Base-by-base conservation (phyloP, 2,113 vertebrate genomes). In the Chlorocebus sabaeus region DNA sequence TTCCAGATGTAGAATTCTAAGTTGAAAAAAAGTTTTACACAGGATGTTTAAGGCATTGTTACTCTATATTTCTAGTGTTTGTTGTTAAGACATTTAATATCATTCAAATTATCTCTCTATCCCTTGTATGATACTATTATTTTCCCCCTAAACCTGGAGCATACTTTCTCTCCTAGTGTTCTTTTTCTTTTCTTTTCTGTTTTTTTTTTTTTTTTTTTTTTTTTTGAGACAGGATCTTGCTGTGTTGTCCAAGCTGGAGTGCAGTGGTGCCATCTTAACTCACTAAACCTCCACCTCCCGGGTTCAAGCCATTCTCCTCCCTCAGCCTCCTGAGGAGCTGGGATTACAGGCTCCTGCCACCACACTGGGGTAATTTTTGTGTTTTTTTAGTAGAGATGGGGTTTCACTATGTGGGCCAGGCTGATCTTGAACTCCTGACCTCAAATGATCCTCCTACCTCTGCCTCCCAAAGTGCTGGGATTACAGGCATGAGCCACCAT, bases 1-100 rank as follows among this genome's bases (percentile, higher is more conserved):
- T 64, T 93, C 64, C 55, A 16, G 45, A 67, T 90, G 40, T 55
- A 85, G 72, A 85, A 55, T 89, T 89, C 18, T 89, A 80, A 45
- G 23, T 84, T 55, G 61, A 50, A 95, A 85, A 86, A 81, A 80
- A 13, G 64, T 86, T 96, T 88, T 79, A 22, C 12, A 45, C 18
- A 73, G 25, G 48, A 90, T 27, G 91, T 91, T 81, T 78, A 84
- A 70, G 40, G 40, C 27, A 43, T 84, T 90, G 22, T 16, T 84
- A n/a, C 80, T 93, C 90, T 84, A n/a, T 83, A 83, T 96, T 89
- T 70, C 75, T 68, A 89, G 22, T 59, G 5, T 50, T 96, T 84
- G 35, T 22, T 89, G 48, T 93, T 73, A 61, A 73, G 73, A 45
- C 38, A 50, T 67, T 93, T 76, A 57, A 45, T 76, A n/a, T 75